These are phyloP conservation scores for Papilio dardanus DNA, from an alignment of 1,140 invertebrate species.

Conservation along the genomic window DNA sequence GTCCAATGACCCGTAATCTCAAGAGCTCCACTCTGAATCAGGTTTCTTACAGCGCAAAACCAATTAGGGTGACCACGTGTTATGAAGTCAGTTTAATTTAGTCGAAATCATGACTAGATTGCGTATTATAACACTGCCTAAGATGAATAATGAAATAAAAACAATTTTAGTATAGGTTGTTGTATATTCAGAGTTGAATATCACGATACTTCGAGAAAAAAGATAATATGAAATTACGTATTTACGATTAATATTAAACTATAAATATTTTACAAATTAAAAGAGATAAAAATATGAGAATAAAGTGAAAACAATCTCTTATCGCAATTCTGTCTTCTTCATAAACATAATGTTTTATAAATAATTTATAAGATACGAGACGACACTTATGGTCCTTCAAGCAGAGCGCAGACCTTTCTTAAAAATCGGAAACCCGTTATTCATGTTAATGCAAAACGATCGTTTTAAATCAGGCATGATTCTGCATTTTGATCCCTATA, in stretches of 20 bases:
- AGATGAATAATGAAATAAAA: too few species aligned
- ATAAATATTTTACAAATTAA: too few species aligned
- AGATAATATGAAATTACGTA: too few species aligned
- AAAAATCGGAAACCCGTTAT: background rate
- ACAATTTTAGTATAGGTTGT: too few species aligned
- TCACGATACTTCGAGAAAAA: too few species aligned
- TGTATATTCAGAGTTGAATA: too few species aligned
- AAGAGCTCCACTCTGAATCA: conserved; percentile 31
- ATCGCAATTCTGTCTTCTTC: background rate
- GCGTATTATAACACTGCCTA: too few species aligned
- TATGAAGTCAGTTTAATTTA: conserved; percentile 4
- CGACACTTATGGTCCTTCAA: background rate
- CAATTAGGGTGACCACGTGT: conserved; percentile 28
- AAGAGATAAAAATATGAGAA: too few species aligned
- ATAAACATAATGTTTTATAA: background rate
- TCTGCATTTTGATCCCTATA: background rate
- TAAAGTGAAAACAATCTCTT: too few species aligned
- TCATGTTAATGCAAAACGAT: background rate
- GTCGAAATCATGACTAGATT: background rate
- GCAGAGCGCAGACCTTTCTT: background rate
- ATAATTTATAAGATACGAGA: background rate
- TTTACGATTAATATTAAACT: too few species aligned
- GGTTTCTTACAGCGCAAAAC: conserved; percentile 40
- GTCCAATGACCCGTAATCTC: conserved; percentile 67
- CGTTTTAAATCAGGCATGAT: background rate